phyloP scores from a whole-genome alignment of 2,113 vertebrate species.

The Caretta caretta region DNA sequence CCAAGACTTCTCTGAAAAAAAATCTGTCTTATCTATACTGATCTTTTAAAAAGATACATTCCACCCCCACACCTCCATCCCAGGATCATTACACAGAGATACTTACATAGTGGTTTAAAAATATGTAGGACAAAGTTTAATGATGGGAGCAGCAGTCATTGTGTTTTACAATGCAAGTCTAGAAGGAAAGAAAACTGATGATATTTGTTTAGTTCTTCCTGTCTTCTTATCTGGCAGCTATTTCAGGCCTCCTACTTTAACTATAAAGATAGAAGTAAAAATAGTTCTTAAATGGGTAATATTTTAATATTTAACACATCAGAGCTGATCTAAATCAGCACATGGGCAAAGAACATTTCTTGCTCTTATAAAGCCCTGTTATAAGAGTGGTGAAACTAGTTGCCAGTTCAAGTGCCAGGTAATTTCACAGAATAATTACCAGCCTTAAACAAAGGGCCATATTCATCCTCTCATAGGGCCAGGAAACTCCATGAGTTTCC shows the following conservation, averaged over 20 bases:
- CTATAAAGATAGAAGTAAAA: not conserved
- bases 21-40: not conserved
- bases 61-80: not conserved
- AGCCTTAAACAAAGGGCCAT: not conserved
- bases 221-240: not conserved
- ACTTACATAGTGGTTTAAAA: not conserved
- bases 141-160: not conserved
- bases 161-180: not conserved
- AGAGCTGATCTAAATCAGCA: not conserved
- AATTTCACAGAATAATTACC: not conserved
- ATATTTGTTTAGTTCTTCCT: not conserved
- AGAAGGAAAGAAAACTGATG: not conserved
- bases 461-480: not conserved
- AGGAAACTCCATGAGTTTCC: not conserved
- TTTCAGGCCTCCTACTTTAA: not conserved
- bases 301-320: not conserved
- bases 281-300: not conserved
- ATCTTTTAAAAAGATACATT: not conserved
- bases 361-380: not conserved
- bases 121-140: not conserved
- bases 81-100: not conserved
- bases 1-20: not conserved
- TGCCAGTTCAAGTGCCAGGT: not conserved
- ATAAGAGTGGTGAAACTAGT: not conserved
- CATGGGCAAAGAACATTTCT: not conserved